Evolutionary conservation across 2,797 vertebrate species (phyloP).

Genomic region (Pteronotus mesoamericanus): DNA sequence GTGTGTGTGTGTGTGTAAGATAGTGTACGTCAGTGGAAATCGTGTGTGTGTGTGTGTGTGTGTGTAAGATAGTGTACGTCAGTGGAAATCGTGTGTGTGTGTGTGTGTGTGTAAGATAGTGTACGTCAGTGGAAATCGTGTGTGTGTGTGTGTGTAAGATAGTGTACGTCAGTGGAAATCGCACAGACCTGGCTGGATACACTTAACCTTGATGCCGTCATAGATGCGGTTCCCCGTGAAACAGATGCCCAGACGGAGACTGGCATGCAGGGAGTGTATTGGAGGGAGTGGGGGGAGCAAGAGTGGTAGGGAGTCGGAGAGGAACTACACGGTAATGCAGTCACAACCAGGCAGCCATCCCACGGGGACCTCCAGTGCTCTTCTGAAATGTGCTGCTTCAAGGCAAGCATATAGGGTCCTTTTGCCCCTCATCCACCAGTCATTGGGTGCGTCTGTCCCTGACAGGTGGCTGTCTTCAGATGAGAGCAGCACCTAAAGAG

Average conservation of each 20-base stretch:
- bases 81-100: neutral
- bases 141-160: no score
- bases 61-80: no score
- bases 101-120: no score
- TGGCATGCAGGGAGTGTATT: neutral
- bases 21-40: neutral
- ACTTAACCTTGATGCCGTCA: neutral
- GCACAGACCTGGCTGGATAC: neutral
- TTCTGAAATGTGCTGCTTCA: neutral
- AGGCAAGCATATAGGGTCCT: neutral
- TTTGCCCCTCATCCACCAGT: neutral
- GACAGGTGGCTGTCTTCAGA: neutral
- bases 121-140: no score
- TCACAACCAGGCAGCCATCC: neutral
- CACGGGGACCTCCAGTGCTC: fast-evolving
- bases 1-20: no score
- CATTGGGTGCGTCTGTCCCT: neutral
- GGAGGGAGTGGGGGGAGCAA: neutral
- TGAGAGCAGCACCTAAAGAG: neutral
- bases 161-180: neutral
- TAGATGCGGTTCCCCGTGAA: neutral
- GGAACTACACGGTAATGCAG: neutral
- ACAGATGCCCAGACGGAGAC: neutral
- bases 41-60: no score
- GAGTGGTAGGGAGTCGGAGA: neutral